A percentile compares a stretch with the other conserved stretches of the same genome.
phyloP scores from a whole-genome alignment of 2,113 vertebrate genomes.

The Corythornis vintsioides region DNA sequence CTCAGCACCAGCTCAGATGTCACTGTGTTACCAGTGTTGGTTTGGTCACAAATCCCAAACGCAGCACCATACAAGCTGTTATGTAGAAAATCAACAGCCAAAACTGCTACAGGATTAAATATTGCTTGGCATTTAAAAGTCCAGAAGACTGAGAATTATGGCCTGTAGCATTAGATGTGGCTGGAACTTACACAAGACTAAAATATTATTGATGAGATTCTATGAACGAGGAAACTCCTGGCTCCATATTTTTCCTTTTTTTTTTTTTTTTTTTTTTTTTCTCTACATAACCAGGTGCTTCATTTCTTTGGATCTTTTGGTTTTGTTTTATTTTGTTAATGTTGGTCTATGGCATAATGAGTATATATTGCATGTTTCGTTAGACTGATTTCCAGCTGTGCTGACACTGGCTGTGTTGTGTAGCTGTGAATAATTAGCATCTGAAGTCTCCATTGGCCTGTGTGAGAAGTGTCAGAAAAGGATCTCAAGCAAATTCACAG shows the following conservation, averaged over 20 bases:
- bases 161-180: not conserved
- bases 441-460: not conserved
- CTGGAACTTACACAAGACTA: not conserved
- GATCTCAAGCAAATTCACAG: not conserved
- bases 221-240: not conserved
- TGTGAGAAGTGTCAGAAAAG: not conserved
- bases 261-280: not conserved
- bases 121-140: not conserved
- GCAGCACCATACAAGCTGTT: not conserved
- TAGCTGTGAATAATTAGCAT: not conserved
- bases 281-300: not conserved
- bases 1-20: not conserved
- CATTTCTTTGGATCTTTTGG: not conserved
- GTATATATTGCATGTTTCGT: not conserved
- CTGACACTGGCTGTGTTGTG: not conserved
- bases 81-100: not conserved
- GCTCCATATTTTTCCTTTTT: not conserved
- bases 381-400: not conserved
- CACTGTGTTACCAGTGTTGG: not conserved
- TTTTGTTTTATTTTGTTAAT: not conserved
- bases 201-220: not conserved
- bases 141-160: not conserved
- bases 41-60: not conserved
- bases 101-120: not conserved
- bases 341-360: not conserved